Evolutionary conservation across 2,113 vertebrate species (phyloP).

Genomic region (Chrysochloris asiatica): DNA sequence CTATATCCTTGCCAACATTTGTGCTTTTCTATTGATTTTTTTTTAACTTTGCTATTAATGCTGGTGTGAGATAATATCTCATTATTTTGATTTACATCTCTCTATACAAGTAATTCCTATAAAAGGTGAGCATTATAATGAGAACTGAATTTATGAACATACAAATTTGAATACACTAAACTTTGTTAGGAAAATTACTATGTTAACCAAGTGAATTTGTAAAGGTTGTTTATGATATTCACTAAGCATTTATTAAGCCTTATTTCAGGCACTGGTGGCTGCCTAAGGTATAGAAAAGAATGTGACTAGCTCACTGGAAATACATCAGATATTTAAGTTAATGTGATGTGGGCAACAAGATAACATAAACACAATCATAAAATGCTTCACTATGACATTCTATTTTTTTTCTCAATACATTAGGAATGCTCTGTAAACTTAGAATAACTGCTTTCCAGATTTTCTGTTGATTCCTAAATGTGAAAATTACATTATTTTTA

Average conservation of each 20-base stretch:
- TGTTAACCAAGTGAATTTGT: background rate
- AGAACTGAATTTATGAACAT: background rate
- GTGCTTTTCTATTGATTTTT: too few species aligned
- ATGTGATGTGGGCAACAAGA: background rate
- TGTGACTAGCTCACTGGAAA: background rate
- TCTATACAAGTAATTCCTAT: background rate
- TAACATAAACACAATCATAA: background rate
- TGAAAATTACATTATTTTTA: background rate
- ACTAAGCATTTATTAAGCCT: background rate
- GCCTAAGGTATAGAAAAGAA: background rate
- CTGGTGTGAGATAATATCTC: too few species aligned
- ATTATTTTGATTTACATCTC: too few species aligned
- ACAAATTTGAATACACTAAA: background rate
- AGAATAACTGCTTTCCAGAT: background rate
- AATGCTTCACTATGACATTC: constrained; percentile 11
- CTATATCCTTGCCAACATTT: too few species aligned
- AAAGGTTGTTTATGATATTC: background rate
- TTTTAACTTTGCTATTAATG: too few species aligned
- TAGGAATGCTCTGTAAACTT: background rate
- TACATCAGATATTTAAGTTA: background rate
- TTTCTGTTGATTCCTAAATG: background rate
- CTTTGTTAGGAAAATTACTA: background rate
- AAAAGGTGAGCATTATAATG: background rate
- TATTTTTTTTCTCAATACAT: background rate
- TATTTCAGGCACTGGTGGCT: background rate